Base-by-base conservation (phyloP, 1,140 invertebrate genomes). In the Neelides sp. region DNA sequence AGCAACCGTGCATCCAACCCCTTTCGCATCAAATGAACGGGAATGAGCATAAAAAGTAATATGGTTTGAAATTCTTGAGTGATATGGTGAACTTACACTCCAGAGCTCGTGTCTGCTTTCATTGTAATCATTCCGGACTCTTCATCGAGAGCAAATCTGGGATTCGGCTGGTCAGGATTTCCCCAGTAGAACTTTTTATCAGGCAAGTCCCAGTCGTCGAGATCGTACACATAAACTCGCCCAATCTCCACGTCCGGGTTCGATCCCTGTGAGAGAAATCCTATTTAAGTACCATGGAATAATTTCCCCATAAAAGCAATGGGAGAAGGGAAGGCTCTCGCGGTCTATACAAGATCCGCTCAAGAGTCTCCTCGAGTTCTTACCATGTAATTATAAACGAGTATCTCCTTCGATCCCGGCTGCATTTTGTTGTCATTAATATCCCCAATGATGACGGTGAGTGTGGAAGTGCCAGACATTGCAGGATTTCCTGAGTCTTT, bases 131-230 rank as follows among this genome's bases (percentile, higher is more conserved):
- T 91, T 3, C 93, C 93, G 0, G 87, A 85, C 64, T 90, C 85
- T 64, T 88, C 80, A 65, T 94, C 83, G 4, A 95, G 66, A 46
- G 80, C 84, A 64, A 93, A 94, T 57, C 83, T 77, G 3, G 82
- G 79, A 62, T 72, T 67, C 7, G 61, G 54, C 68, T 86, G 78
- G 64, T 86, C 85, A 41, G 77, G 69, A 37, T 75, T 75, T 64
- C 88, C 84, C 85, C 88, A 93, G 61, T 88, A 90, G 72, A 95
- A 98, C 62, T 88, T 90, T 65, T 98, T 98, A 65, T 97, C 92
- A 0, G 86, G 85, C 53, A 94, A 67, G 73, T 98, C 93, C 92
- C 91, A 97, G 65, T 97, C 93, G 67, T 98, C 93, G 36, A 90
- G 69, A 71, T 98, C 93, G 65, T 91, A 88, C 0, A 95, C 90